Evolutionary conservation across 1,140 invertebrate genomes (phyloP), one percentile per base, ranked within the genome.

Genomic region (Rhizoglyphus robini): DNA sequence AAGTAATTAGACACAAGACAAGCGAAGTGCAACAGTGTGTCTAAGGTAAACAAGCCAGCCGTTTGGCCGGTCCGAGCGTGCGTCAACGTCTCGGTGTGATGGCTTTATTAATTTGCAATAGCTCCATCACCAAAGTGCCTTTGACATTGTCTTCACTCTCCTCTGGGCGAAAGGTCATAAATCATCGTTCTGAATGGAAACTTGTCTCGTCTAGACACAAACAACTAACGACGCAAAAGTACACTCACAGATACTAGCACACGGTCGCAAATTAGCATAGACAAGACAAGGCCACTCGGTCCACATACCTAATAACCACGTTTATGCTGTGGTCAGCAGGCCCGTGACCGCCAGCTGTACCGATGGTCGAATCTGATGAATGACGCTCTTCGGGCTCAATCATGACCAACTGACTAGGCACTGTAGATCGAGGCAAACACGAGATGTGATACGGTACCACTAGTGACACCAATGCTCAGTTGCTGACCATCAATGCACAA

Each of bases 291-390:
- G 20, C 8, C 20, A 25, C 20, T 54, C 8, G 51, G 23, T 15
- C 51, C 51, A 27, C 58, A 29, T 29, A 60, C 58, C 58, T 60
- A 27, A 60, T 60, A 27, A 60, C 58, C 15, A 60, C 58, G 27
- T 60, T 60, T n/a, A 60, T 60, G 27, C n/a, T 60, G 27, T 60
- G 58, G 15, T 60, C 58, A 60, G 15, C 29, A 23, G 51, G 23
- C 8, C 51, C 51, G 20, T 54, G 51, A 54, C 20, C 20, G 57
- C 25, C 25, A 20, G 8, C 18, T 29, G 25, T 38, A 59, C 8
- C 23, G 57, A 5, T 32, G 57, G 25, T 15, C 25, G 5, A 54
- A 32, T 54, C 51, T 54, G 51, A 60, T 38, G 15, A 60, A 3
- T 60, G 29, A 60, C 36, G 36, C 18, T 41, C 36, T 8, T 60